Base-by-base conservation (phyloP, 2,797 vertebrate genomes). In the Philypnodon macrostomus region DNA sequence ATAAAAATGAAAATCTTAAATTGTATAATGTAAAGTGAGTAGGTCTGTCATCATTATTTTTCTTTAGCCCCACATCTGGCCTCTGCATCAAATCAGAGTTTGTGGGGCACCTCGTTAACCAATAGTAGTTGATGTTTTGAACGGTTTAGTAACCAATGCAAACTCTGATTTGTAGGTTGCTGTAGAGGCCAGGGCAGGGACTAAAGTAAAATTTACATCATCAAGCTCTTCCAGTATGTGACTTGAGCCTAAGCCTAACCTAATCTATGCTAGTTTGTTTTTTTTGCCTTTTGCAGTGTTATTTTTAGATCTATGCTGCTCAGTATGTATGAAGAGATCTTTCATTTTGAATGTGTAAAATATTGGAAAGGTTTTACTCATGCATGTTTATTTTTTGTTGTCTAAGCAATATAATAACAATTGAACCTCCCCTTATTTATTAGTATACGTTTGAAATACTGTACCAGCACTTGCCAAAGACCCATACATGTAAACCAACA, bases 381-480 rank as follows among this genome's bases (percentile, higher is more conserved):
- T 41, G 10, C 37, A 54, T 49, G 34, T 54, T 19, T 41, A 18
- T 19, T 27, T 36, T 48, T 30, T 31, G 0, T 47, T 47, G 13
- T 47, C 13, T 32, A 53, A 47, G 29, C 35, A 31, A 23, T n/a
- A 27, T 16, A 9, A 30, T 2, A 5, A 53, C 46, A 48, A 38
- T 2, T 26, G 29, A 52, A 49, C 6, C 8, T 27, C n/a, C 41
- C 51, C 62, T 35, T 39, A 24, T 51, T 39, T 31, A 37, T 61
- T 39, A 30, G 57, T 61, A 27, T 11, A 39, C 31, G 39, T 46
- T 48, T 70, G 49, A 67, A n/a, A 42, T 46, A 32, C 2, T 44
- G 54, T 41, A 69, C 30, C 50, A 30, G 1, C 40, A 64, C 37
- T 70, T 83, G 74, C 76, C 77, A 82, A 80, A 78, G 71, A 81